phyloP scores from a whole-genome alignment of 1,140 invertebrate genomes.

The Drosophila jambulina region DNA sequence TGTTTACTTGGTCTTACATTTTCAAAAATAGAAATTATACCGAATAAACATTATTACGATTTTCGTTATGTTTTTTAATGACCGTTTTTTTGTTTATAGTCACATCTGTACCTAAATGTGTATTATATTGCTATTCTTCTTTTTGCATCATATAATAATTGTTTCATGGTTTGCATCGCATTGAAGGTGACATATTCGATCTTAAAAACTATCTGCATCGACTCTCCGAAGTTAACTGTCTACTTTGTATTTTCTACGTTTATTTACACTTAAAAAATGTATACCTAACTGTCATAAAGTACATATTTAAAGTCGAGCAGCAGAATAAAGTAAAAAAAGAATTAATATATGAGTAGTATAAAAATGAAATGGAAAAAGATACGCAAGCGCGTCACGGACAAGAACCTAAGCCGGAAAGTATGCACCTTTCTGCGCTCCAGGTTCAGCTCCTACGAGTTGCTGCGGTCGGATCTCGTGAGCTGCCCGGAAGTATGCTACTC shows the following conservation, averaged over 20 bases:
- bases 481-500: constrained; percentile 46
- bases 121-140: too few relatives aligned
- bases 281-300: background rate
- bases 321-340: background rate
- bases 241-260: background rate
- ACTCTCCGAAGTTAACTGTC: too few relatives aligned
- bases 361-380: constrained; percentile 30
- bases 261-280: background rate
- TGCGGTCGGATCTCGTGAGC: background rate
- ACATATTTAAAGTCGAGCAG: background rate
- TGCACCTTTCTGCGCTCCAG: constrained; percentile 2
- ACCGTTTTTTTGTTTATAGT: too few relatives aligned
- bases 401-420: constrained; percentile 22
- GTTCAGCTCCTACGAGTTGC: background rate
- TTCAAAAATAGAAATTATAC: too few relatives aligned
- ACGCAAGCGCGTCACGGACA: background rate
- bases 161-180: too few relatives aligned
- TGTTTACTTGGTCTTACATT: background rate
- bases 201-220: too few relatives aligned
- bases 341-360: background rate
- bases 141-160: too few relatives aligned
- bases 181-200: too few relatives aligned
- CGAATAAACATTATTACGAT: too few relatives aligned
- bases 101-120: too few relatives aligned
- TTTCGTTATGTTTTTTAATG: too few relatives aligned